These are phyloP conservation scores for Mungos mungo DNA, from an alignment of 2,113 vertebrate genomes.

Conservation along the genomic window DNA sequence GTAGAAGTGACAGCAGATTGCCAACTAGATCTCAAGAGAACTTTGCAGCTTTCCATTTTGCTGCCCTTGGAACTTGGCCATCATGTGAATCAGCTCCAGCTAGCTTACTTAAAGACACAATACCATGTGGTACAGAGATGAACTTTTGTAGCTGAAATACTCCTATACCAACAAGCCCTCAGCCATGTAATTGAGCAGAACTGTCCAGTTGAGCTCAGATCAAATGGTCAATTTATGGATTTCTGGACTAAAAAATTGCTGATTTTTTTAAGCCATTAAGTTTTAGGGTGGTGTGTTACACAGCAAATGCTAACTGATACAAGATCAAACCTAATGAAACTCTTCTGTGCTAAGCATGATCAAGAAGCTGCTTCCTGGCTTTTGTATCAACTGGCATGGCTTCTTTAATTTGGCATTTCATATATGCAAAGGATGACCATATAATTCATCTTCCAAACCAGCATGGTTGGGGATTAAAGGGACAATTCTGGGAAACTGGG, in stretches of 20 bases:
- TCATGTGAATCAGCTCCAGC: background rate
- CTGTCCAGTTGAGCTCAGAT: background rate
- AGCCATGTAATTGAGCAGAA: background rate
- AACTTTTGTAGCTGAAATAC: background rate
- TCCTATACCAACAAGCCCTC: background rate
- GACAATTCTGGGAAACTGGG: background rate
- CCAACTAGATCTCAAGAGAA: background rate
- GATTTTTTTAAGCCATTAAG: background rate
- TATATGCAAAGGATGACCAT: background rate
- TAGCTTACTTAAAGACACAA: background rate
- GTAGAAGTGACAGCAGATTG: background rate
- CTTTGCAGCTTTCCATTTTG: background rate
- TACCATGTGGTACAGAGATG: background rate
- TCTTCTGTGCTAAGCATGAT: background rate
- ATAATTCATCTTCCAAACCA: background rate
- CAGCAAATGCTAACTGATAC: background rate
- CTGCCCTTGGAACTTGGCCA: background rate
- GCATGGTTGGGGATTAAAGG: background rate
- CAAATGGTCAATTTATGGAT: background rate
- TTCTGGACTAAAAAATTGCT: background rate
- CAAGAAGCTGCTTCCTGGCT: background rate
- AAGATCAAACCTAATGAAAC: background rate
- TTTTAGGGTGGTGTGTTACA: background rate
- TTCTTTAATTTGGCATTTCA: background rate
- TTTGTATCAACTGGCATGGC: background rate